Percentiles rank a stretch among this genome's conserved stretches.
Evolutionary conservation across 2,797 vertebrate genomes (phyloP).

Genomic region (Anisognathus igniventris): DNA sequence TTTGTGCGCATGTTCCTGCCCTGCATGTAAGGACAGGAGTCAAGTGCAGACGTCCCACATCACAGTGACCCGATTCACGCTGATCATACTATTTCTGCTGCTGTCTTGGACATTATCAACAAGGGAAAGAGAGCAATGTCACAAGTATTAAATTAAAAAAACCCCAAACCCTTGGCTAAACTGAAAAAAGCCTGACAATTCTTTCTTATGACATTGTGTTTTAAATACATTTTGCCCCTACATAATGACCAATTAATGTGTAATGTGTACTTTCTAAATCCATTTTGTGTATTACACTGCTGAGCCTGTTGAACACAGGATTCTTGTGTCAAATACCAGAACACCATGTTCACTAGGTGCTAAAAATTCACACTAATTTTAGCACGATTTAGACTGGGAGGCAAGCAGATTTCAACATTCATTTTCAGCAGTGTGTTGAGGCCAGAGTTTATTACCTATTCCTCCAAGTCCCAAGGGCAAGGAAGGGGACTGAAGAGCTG

Average conservation of each 20-base stretch:
- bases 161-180: background rate
- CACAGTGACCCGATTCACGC: fast-evolving
- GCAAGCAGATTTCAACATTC: background rate
- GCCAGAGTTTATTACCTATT: background rate
- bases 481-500: background rate
- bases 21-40: background rate
- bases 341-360: background rate
- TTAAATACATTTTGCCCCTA: background rate
- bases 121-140: background rate
- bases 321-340: background rate
- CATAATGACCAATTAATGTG: background rate
- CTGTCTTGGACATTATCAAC: background rate
- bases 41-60: background rate
- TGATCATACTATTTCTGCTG: background rate
- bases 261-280: background rate
- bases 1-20: background rate
- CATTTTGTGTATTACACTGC: background rate
- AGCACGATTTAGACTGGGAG: background rate
- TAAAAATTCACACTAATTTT: background rate
- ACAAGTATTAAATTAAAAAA: background rate
- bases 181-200: background rate
- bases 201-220: background rate
- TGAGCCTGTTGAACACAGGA: background rate
- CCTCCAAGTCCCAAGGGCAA: background rate
- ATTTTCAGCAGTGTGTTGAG: background rate